Percentiles rank a stretch among this genome's conserved stretches.
phyloP scores from a whole-genome alignment of 2,113 vertebrate genomes.

The Cavia porcellus region DNA sequence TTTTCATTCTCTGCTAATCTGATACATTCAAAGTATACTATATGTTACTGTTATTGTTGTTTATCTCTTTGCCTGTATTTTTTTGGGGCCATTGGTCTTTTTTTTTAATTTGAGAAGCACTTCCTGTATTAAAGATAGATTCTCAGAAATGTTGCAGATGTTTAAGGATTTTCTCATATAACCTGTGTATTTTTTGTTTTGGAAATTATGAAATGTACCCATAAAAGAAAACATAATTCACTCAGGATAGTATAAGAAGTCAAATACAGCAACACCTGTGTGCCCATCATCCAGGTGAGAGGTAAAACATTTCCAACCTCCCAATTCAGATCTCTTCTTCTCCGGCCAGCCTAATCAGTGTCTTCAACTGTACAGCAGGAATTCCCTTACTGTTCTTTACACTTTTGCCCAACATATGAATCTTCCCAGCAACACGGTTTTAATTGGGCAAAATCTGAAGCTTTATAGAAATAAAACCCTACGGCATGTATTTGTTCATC shows the following conservation, averaged over 20 bases:
- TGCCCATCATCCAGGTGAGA: background rate
- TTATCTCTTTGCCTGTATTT: background rate
- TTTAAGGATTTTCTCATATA: background rate
- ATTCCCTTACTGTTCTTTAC: background rate
- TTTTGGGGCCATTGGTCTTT: background rate
- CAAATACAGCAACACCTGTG: background rate
- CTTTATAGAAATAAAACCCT: background rate
- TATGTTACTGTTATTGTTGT: background rate
- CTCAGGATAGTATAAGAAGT: background rate
- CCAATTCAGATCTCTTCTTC: rapidly evolving
- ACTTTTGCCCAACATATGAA: background rate
- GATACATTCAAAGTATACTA: background rate
- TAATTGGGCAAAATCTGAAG: background rate
- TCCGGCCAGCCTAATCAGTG: background rate
- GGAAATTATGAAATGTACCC: conserved; percentile 4
- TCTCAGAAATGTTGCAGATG: background rate
- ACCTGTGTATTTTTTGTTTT: background rate
- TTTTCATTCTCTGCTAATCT: background rate
- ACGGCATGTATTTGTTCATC: rapidly evolving
- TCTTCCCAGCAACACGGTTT: background rate
- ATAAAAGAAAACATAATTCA: background rate
- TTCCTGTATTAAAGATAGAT: background rate
- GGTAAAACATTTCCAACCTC: rapidly evolving
- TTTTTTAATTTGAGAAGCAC: background rate
- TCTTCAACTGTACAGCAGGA: background rate